Conservation (phyloP, 2,797 vertebrate species). For the Esox masquinongy region DNA sequence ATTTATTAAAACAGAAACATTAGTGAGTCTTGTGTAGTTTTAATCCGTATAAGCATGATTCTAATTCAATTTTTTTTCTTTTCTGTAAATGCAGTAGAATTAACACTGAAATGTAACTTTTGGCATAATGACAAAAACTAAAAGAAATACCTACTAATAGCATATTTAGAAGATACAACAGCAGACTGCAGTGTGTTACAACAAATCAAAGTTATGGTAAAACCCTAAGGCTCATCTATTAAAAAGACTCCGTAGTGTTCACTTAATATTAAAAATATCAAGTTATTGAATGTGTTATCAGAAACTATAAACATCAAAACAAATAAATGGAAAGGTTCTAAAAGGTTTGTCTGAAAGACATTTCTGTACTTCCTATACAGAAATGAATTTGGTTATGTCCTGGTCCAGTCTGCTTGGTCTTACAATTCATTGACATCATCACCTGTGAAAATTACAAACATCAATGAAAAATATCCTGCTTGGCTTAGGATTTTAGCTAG, state of each 20-base stretch:
- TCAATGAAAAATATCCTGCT: not conserved
- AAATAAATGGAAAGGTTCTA: not conserved
- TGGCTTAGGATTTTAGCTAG: not conserved
- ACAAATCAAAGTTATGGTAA: not conserved
- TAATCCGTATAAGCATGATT: not conserved
- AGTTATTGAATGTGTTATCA: not conserved
- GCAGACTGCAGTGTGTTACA: not conserved
- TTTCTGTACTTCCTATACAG: not conserved
- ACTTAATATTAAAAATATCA: not conserved
- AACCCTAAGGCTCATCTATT: not conserved
- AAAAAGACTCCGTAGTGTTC: not conserved
- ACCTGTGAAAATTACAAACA: conserved; percentile 44
- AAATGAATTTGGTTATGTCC: not conserved
- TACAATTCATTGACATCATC: conserved; percentile 58
- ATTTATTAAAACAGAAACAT: conserved; percentile 57
- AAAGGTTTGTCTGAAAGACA: not conserved
- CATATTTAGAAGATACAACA: not conserved
- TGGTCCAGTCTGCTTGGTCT: not conserved
- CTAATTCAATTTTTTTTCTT: not conserved
- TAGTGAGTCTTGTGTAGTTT: conserved; percentile 28
- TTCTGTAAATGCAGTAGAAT: not conserved
- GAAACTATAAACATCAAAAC: not conserved
- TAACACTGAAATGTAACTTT: not conserved
- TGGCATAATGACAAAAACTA: not conserved
- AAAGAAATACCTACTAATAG: not conserved